phyloP scores from a whole-genome alignment of 1,140 invertebrate species.

The Drosophila arizonae region DNA sequence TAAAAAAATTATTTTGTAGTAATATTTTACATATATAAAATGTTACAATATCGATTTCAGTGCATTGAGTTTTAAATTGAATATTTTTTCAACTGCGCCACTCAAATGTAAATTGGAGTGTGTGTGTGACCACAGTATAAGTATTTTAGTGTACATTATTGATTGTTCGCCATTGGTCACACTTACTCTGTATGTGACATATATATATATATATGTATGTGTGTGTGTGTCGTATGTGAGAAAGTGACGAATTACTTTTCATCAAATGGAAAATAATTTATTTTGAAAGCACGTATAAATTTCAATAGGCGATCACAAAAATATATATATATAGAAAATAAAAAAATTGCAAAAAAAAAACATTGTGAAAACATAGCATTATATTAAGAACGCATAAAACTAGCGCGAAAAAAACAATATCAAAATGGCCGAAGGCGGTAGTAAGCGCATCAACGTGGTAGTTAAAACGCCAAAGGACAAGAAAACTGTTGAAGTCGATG shows the following conservation, averaged over 20 bases:
- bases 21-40: neutral
- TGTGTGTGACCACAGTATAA: too few species aligned
- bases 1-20: neutral
- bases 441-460: slow-evolving; percentile 90
- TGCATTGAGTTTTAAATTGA: neutral
- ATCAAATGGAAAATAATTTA: slow-evolving; percentile 81
- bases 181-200: slow-evolving; percentile 29
- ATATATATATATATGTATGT: slow-evolving; percentile 23
- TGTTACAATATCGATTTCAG: neutral
- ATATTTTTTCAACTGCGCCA: neutral
- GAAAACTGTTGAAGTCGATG: slow-evolving; percentile 93
- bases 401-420: slow-evolving; percentile 41
- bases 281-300: slow-evolving; percentile 72
- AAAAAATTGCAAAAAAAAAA: slow-evolving; percentile 21
- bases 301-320: slow-evolving; percentile 37
- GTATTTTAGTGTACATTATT: neutral
- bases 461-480: slow-evolving; percentile 98
- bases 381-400: slow-evolving; percentile 29
- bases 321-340: slow-evolving; percentile 27
- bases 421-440: slow-evolving; percentile 86
- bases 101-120: neutral
- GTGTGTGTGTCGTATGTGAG: slow-evolving; percentile 63
- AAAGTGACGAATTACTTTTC: slow-evolving; percentile 83
- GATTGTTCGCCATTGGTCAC: slow-evolving; percentile 6
- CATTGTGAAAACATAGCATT: slow-evolving; percentile 32